Evolutionary conservation across 2,797 vertebrate genomes (phyloP), one percentile per base, ranked within the genome.

Genomic region (Falco peregrinus): DNA sequence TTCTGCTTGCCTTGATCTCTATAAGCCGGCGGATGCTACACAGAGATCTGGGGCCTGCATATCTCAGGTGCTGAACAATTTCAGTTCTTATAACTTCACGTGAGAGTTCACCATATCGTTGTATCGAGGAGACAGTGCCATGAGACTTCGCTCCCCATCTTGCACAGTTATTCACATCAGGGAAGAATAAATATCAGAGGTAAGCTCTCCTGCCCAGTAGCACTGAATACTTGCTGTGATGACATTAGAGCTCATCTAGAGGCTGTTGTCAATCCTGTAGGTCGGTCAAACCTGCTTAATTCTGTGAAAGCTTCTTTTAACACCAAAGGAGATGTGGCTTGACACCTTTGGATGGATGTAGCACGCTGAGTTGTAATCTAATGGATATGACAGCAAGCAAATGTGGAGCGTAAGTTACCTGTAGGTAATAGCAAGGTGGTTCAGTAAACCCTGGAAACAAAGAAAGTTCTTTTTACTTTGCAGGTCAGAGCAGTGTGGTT

Each of bases 1-100:
- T 87, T 97, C 89, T 95, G 96, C 79, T 93, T 95, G 95, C 96
- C 92, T 92, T 71, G 88, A 93, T 84, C 69, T 73, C 43, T 81
- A 7, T 81, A 60, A 87, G 81, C 67, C 91, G 54, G 59, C 12
- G 10, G 48, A 18, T 93, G 87, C 73, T 57, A 16, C 10, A 12
- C 11, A 59, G 89, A 47, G 92, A 68, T 90, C 56, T 77, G 74
- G 87, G 90, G 59, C 71, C 68, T 75, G 84, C 65, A 33, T 47
- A 2, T 71, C 74, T 78, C 93, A 78, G 47, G 57, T 73, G 82
- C 87, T 45, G 54, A 84, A 80, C 47, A 84, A 69, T 80, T 78
- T 64, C 65, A n/a, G 24, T 56, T 73, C 74, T 77, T 77, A 50
- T 16, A 80, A 60, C 83, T 87, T 64, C 59, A 6, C 0, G 1